These are phyloP conservation scores for Toxotes lorentzi DNA, from an alignment of 2,797 vertebrate genomes.

Conservation along the genomic window DNA sequence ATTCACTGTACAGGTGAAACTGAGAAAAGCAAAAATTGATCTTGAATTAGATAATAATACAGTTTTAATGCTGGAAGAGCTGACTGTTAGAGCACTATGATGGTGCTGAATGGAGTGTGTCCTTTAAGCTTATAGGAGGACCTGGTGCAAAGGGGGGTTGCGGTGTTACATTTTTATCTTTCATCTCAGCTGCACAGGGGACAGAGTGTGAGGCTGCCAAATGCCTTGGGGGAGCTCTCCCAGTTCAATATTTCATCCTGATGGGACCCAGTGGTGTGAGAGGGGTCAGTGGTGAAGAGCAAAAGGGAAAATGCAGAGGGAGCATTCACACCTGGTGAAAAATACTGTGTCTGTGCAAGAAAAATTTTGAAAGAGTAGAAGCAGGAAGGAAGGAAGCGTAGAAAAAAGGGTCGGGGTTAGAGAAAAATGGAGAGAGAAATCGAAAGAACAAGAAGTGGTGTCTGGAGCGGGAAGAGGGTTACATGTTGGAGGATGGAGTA, in stretches of 20 bases:
- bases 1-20: neutral
- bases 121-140: slow-evolving; percentile 26
- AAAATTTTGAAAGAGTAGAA: slow-evolving; percentile 6
- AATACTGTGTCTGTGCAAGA: slow-evolving; percentile 33
- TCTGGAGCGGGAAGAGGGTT: neutral
- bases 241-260: slow-evolving; percentile 75
- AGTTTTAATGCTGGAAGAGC: neutral
- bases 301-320: slow-evolving; percentile 32
- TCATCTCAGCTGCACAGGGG: slow-evolving; percentile 52
- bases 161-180: slow-evolving; percentile 61
- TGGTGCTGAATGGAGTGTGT: slow-evolving; percentile 12
- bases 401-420: slow-evolving; percentile 20
- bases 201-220: slow-evolving; percentile 40
- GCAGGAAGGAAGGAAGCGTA: neutral
- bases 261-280: slow-evolving; percentile 64
- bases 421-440: slow-evolving; percentile 23
- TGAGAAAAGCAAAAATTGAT: neutral
- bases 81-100: neutral
- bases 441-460: slow-evolving; percentile 10
- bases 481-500: neutral
- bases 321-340: slow-evolving; percentile 55
- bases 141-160: slow-evolving; percentile 4
- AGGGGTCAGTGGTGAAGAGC: slow-evolving; percentile 69
- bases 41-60: slow-evolving; percentile 36
- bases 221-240: slow-evolving; percentile 61